phyloP scores from a whole-genome alignment of 2,113 vertebrate genomes.

The Proterorhinus semilunaris region DNA sequence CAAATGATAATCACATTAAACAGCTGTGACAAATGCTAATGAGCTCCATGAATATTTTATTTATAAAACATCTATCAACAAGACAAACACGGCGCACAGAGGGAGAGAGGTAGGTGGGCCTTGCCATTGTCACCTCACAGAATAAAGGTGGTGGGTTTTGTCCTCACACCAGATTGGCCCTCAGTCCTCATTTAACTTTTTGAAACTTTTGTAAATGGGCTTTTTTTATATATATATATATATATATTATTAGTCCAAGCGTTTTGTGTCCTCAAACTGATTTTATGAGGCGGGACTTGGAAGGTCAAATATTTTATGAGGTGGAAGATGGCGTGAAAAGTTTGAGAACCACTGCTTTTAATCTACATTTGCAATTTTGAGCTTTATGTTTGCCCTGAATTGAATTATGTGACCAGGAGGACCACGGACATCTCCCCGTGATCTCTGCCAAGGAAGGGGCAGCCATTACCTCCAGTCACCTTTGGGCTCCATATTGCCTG shows the following conservation, averaged over 20 bases:
- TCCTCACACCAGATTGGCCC: neutral
- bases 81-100: neutral
- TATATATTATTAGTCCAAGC: too few species aligned
- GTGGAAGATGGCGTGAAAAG: too few species aligned
- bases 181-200: neutral
- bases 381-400: neutral
- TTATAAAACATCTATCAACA: neutral
- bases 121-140: neutral
- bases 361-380: too few species aligned
- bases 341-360: too few species aligned
- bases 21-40: conserved; percentile 7
- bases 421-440: conserved; percentile 14
- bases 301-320: too few species aligned
- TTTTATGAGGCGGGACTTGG: too few species aligned
- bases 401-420: conserved; percentile 1
- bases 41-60: conserved; percentile 6
- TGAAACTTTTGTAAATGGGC: neutral
- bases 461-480: conserved; percentile 51
- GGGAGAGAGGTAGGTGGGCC: neutral
- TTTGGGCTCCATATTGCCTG: conserved; percentile 39
- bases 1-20: conserved; percentile 2
- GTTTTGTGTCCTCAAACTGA: too few species aligned
- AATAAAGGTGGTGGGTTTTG: neutral
- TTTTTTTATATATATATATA: too few species aligned
- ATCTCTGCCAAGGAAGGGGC: conserved; percentile 29